phyloP scores from a whole-genome alignment of 2,113 vertebrate species.

The Maccullochella peelii region DNA sequence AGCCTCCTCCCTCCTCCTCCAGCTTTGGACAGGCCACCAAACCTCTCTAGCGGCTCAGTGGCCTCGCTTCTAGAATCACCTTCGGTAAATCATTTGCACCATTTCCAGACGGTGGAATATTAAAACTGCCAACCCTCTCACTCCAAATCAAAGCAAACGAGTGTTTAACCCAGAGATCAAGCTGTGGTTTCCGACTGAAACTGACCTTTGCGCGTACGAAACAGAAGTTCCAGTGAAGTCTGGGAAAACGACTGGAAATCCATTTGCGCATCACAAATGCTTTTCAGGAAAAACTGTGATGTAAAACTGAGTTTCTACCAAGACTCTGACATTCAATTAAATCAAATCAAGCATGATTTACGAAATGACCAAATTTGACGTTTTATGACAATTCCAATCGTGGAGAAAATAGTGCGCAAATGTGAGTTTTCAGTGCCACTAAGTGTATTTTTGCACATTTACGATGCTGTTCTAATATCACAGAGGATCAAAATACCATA shows the following conservation, averaged over 20 bases:
- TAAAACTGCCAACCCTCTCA: slow-evolving; percentile 31
- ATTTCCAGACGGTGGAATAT: slow-evolving; percentile 1
- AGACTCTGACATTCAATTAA: neutral
- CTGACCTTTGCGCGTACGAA: slow-evolving; percentile 48
- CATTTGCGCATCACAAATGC: slow-evolving; percentile 23
- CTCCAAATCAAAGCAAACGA: slow-evolving; percentile 27
- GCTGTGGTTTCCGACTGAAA: slow-evolving; percentile 56
- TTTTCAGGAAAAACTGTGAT: neutral
- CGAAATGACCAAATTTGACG: neutral
- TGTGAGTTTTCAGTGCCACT: neutral
- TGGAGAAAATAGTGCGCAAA: neutral
- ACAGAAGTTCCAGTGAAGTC: slow-evolving; percentile 54
- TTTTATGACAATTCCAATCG: neutral
- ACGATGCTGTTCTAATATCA: neutral
- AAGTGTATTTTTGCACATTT: neutral
- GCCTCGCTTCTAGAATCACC: neutral
- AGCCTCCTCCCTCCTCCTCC: neutral
- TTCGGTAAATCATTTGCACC: slow-evolving; percentile 34
- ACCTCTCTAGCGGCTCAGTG: slow-evolving; percentile 29
- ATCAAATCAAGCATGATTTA: neutral
- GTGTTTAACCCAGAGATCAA: slow-evolving; percentile 31
- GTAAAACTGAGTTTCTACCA: neutral
- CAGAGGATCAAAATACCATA: neutral
- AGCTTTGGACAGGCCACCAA: slow-evolving; percentile 17
- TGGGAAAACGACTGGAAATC: neutral